Base-by-base conservation (phyloP, 2,797 vertebrate genomes). In the Valencia hispanica region DNA sequence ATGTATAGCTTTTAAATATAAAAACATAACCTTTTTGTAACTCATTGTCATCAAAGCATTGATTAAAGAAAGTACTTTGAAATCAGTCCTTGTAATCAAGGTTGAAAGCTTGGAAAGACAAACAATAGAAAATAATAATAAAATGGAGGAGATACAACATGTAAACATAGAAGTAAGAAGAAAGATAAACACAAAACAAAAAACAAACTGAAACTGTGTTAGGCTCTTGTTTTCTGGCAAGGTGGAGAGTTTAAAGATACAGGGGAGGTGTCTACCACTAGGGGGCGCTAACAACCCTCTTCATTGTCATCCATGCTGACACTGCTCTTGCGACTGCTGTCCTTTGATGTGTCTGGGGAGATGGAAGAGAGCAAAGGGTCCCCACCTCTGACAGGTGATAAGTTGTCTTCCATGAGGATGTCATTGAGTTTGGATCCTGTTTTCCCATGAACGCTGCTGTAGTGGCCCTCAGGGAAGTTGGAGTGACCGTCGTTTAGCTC, bases 221-320 rank as follows among this genome's bases (percentile, higher is more conserved):
- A 75, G 72, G 84, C 75, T 48, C 78, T 68, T 74, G 8, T 41
- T 47, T 81, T 84, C 85, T 68, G 89, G 93, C 87, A 92, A 90
- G 84, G 22, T 65, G 79, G 77, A 83, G 72, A 34, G 75, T 70
- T 18, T 48, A 79, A 75, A 80, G 79, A 78, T 83, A 87, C 80
- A 78, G 77, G 57, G 14, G 0, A 51, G 68, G 48, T 34, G 43
- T 85, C 75, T 53, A 76, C 88, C 90, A 91, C 81, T 20, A 82
- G 93, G 84, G 79, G 86, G 88, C 80, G 96, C 97, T 99, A 99
- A 97, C 97, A 99, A 79, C 94, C 89, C 55, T 96, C 96, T 74
- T 98, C 97, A 0, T 96, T 95, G 73, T 99, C 98, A 85, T 99
- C 97, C 96, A 98, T 98, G 95, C 97, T 99, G 74, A 98, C 85